Conservation (phyloP, 2,888 invertebrate species). For the Aleiodes testaceus region DNA sequence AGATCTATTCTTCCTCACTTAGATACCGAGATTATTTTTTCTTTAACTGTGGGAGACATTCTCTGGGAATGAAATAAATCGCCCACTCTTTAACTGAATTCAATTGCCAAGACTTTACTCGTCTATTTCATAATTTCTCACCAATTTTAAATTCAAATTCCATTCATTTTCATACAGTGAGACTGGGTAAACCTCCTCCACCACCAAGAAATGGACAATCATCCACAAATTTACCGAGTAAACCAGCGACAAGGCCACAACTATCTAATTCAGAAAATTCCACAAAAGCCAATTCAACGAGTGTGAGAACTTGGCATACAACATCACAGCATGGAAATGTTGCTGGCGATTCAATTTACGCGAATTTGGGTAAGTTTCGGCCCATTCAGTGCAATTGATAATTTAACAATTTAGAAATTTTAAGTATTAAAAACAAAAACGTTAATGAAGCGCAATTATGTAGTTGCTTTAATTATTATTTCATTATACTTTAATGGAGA, state of each 20-base stretch:
- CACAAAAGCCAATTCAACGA: slow-evolving; percentile 35
- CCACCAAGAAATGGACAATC: slow-evolving; percentile 79
- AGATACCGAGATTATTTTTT: too few relatives aligned
- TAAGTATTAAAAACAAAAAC: slow-evolving; percentile 22
- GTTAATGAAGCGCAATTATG: slow-evolving; percentile 25
- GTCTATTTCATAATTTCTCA: too few relatives aligned
- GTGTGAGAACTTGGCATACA: slow-evolving; percentile 55
- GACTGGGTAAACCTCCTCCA: slow-evolving; percentile 83
- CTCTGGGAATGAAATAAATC: too few relatives aligned
- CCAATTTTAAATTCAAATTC: background rate
- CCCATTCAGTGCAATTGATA: slow-evolving; percentile 72
- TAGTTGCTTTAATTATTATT: slow-evolving; percentile 34
- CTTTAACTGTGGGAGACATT: too few relatives aligned
- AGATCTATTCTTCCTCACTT: too few relatives aligned
- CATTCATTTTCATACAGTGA: slow-evolving; percentile 60
- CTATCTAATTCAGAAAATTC: slow-evolving; percentile 79
- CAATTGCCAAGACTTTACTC: too few relatives aligned
- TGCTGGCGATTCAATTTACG: slow-evolving; percentile 77
- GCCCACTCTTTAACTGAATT: too few relatives aligned
- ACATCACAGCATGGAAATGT: slow-evolving; percentile 38
- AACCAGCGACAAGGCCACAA: slow-evolving; percentile 71
- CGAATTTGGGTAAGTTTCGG: slow-evolving; percentile 82
- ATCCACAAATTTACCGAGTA: slow-evolving; percentile 68
- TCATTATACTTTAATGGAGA: slow-evolving; percentile 23
- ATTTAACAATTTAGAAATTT: slow-evolving; percentile 36